These are phyloP conservation scores for Halictus quadricinctus DNA, from an alignment of 2,888 invertebrate species.

Conservation along the genomic window DNA sequence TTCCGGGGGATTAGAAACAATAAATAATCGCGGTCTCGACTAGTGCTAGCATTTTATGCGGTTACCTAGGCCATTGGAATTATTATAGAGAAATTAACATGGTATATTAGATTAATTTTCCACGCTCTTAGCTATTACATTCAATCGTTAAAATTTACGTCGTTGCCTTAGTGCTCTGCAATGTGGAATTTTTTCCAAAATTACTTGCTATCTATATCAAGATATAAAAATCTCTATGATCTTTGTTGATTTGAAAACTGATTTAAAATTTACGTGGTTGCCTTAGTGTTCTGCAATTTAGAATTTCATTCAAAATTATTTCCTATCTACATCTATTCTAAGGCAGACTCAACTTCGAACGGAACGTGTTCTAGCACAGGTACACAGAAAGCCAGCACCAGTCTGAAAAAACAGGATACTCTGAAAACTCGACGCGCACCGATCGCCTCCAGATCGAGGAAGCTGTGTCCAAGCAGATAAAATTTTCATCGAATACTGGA, in stretches of 20 bases:
- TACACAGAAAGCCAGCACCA: constrained; percentile 8
- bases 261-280: neutral
- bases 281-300: neutral
- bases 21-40: neutral
- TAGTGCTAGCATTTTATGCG: neutral
- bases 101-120: neutral
- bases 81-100: neutral
- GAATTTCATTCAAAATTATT: neutral
- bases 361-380: neutral
- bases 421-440: constrained; percentile 13
- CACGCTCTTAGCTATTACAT: neutral
- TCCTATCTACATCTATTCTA: neutral
- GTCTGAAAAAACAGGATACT: neutral
- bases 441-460: constrained; percentile 17
- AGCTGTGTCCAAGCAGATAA: constrained; percentile 4
- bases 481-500: neutral
- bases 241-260: too few species aligned
- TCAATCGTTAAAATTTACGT: neutral
- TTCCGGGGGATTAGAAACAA: neutral
- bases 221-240: too few species aligned
- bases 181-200: neutral
- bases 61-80: neutral
- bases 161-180: neutral
- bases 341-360: neutral
- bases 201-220: too few species aligned